These are phyloP conservation scores for Drosophila tristis DNA, from an alignment of 1,140 invertebrate genomes.

Conservation along the genomic window DNA sequence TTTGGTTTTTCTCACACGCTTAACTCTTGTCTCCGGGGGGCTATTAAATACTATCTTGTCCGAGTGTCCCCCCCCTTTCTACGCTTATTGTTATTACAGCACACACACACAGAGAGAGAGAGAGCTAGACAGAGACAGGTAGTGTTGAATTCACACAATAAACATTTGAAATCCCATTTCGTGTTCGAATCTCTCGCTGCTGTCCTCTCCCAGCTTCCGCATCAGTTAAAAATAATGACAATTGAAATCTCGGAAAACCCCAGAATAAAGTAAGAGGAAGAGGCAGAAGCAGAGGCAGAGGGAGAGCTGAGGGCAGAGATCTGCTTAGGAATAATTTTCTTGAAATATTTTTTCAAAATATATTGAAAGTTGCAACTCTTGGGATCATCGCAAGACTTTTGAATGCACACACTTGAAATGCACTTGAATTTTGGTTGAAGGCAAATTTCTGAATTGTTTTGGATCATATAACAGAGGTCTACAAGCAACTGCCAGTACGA, in stretches of 20 bases:
- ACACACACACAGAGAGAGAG: constrained; percentile 30
- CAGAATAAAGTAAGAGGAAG: not conserved
- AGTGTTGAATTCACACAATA: constrained; percentile 45
- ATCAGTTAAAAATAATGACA: constrained; percentile 79
- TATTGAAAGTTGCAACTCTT: constrained; percentile 9
- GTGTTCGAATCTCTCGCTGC: constrained; percentile 25
- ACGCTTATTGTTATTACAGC: constrained; percentile 56
- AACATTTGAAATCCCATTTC: constrained; percentile 62
- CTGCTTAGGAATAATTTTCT: constrained; percentile 46
- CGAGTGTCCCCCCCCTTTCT: constrained; percentile 21
- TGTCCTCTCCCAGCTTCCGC: constrained; percentile 57
- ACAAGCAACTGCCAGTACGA: too few species aligned
- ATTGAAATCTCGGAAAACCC: constrained; percentile 65
- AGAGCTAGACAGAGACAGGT: constrained; percentile 7
- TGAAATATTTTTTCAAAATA: constrained; percentile 46
- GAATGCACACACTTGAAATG: not conserved
- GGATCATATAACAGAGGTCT: not conserved
- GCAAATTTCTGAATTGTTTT: not conserved
- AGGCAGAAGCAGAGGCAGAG: too few species aligned
- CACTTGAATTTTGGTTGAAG: constrained; percentile 16
- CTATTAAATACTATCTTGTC: constrained; percentile 73
- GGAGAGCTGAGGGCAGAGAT: not conserved
- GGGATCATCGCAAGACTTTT: not conserved
- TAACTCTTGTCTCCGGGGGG: constrained; percentile 65
- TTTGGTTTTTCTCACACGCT: constrained; percentile 66